Evolutionary conservation across 2,113 vertebrate genomes (phyloP).

Genomic region (Mesoclemmys tuberculata): DNA sequence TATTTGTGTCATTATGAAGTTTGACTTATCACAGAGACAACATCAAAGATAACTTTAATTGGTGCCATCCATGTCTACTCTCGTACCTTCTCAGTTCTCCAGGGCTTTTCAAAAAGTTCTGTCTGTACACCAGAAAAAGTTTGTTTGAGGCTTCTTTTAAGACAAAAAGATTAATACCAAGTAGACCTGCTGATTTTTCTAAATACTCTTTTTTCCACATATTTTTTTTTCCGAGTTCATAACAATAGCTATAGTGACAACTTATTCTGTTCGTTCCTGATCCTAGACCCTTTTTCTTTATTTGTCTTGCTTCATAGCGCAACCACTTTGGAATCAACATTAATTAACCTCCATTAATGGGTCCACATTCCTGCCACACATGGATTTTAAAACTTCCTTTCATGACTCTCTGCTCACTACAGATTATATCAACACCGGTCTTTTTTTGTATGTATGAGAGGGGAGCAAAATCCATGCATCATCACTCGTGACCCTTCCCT

Average conservation of each 20-base stretch:
- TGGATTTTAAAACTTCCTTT: not conserved
- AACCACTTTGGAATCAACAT: not conserved
- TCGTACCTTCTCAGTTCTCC: not conserved
- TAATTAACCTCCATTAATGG: not conserved
- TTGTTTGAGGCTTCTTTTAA: not conserved
- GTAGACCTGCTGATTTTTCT: not conserved
- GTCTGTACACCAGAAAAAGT: not conserved
- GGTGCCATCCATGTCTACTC: not conserved
- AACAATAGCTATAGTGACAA: not conserved
- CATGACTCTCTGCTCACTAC: not conserved
- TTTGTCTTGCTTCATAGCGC: not conserved
- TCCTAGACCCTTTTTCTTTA: fast-evolving
- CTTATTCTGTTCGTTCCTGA: not conserved
- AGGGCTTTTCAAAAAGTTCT: not conserved
- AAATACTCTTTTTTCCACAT: not conserved
- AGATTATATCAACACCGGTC: not conserved
- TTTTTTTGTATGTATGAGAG: not conserved
- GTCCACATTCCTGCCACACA: not conserved
- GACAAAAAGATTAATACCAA: not conserved
- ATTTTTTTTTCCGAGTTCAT: not conserved
- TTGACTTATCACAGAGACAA: not conserved
- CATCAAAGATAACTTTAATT: conserved; percentile 5
- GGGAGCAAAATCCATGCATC: not conserved
- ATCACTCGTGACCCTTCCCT: not conserved
- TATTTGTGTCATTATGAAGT: not conserved